Evolutionary conservation across 2,113 vertebrate species (phyloP), one percentile per base, ranked within the genome.

Genomic region (Notothenia rossii): DNA sequence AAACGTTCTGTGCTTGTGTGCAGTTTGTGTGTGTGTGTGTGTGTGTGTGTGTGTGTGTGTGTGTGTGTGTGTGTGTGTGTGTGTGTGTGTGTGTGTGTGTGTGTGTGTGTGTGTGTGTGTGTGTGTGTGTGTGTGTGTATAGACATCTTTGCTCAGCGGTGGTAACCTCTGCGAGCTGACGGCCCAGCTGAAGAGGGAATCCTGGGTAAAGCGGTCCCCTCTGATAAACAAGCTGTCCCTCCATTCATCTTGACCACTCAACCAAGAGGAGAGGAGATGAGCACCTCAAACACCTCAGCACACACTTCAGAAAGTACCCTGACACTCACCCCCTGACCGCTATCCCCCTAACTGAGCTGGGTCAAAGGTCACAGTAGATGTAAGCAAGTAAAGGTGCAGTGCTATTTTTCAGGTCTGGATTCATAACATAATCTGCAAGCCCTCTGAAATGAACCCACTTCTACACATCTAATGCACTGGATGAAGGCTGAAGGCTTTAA

Each of bases 221-320:
- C 95, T 95, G 95, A 96, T 96, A 96, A 96, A 97, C 96, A 96
- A 88, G 77, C 92, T 93, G 94, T 93, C 94, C 88, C 89, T 94
- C 93, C 93, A 96, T 97, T 97, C 96, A 96, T 91, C 91, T 91
- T 96, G 96, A 93, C 94, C 95, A 94, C 93, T 95, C 94, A 95
- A 96, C 94, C 95, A 92, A 85, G 90, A 91, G 93, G 91, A 81
- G 92, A 95, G 94, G 94, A 96, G 96, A 98, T 97, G 97, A 97
- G 94, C 86, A 92, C 94, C 95, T 95, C 94, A 95, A 96, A 97
- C 86, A 90, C 79, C 73, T 68, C 83, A 79, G 93, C 91, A 89
- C 95, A 96, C 95, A 93, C 94, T 86, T 80, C 81, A 82, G 83
- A 89, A 84, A 74, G 53, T 79, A 65, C 43, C 75, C 75, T 63